Percentiles rank a stretch among this genome's conserved stretches.
Conservation (phyloP, 2,113 vertebrate species). For the Tenrec ecaudatus region DNA sequence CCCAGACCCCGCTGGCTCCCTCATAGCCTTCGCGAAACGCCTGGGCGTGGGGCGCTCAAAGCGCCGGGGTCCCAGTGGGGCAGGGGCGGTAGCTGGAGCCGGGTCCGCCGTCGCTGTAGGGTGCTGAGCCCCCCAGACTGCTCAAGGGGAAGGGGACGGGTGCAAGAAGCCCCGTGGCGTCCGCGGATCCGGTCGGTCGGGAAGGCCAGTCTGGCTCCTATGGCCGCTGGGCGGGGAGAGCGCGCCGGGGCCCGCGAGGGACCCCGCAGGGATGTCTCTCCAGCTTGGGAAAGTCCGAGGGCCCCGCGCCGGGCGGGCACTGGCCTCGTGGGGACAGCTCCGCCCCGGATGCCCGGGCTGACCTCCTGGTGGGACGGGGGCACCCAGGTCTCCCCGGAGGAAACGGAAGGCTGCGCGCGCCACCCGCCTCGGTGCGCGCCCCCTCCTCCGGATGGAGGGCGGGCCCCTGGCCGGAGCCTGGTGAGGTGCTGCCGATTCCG, state of each 20-base stretch:
- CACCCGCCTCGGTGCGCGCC: background rate
- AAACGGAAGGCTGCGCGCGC: background rate
- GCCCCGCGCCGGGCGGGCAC: background rate
- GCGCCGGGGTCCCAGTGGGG: too few relatives aligned
- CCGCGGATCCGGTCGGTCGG: rapidly evolving
- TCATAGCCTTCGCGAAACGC: background rate
- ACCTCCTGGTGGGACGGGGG: background rate
- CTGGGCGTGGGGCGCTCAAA: background rate
- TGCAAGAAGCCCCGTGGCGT: background rate
- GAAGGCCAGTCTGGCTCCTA: too few relatives aligned
- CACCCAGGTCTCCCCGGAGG: background rate
- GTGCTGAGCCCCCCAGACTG: background rate
- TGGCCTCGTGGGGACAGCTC: background rate
- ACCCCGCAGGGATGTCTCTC: rapidly evolving
- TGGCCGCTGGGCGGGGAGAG: rapidly evolving
- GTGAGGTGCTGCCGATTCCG: rapidly evolving
- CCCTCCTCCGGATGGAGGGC: background rate
- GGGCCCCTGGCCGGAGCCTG: background rate
- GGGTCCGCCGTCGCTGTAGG: background rate
- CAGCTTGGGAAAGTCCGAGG: background rate
- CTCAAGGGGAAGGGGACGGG: background rate
- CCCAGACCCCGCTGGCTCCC: background rate
- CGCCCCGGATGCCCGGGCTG: too few relatives aligned
- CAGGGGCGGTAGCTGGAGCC: background rate
- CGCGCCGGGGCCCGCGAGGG: background rate